Conservation (phyloP, 2,888 invertebrate species). For the Ligdia adustata region DNA sequence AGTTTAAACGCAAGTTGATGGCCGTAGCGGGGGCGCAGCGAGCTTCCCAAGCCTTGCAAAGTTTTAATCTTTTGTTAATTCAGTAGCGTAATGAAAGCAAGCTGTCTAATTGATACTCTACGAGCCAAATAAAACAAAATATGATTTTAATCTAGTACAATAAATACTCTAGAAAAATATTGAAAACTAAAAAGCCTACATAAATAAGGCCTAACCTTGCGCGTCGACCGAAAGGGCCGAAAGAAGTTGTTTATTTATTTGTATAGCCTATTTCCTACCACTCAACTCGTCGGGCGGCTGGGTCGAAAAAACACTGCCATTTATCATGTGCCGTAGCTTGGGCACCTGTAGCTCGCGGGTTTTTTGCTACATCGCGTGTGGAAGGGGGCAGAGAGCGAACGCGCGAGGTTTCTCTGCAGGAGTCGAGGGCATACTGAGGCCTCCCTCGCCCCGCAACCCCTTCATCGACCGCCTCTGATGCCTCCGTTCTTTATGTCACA, state of each 20-base stretch:
- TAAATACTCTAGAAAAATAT: slow-evolving; percentile 5
- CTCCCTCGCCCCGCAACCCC: slow-evolving; percentile 50
- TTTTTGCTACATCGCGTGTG: slow-evolving; percentile 59
- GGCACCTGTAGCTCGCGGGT: slow-evolving; percentile 67
- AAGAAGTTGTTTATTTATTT: slow-evolving; percentile 51
- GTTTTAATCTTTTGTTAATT: slow-evolving; percentile 21
- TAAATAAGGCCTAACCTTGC: slow-evolving; percentile 38
- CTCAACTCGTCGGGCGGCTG: slow-evolving; percentile 53
- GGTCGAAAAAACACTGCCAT: slow-evolving; percentile 60
- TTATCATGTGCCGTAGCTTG: slow-evolving; percentile 55
- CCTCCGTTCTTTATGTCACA: slow-evolving; percentile 50
- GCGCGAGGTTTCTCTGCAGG: slow-evolving; percentile 50
- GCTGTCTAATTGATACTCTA: slow-evolving; percentile 7
- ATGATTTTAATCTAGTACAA: slow-evolving; percentile 1
- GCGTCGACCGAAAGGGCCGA: slow-evolving; percentile 35
- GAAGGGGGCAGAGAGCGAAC: slow-evolving; percentile 46
- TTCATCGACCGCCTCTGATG: slow-evolving; percentile 56
- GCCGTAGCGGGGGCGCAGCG: slow-evolving; percentile 25
- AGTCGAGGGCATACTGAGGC: slow-evolving; percentile 58
- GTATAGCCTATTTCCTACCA: slow-evolving; percentile 54
- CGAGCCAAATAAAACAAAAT: neutral
- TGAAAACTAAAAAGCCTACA: slow-evolving; percentile 14
- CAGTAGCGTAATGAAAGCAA: slow-evolving; percentile 14
- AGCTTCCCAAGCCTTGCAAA: slow-evolving; percentile 19
- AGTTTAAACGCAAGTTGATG: slow-evolving; percentile 39